Evolutionary conservation across 1,140 invertebrate genomes (phyloP), one percentile per base, ranked within the genome.

Genomic region (Ostrea denselamellosa): DNA sequence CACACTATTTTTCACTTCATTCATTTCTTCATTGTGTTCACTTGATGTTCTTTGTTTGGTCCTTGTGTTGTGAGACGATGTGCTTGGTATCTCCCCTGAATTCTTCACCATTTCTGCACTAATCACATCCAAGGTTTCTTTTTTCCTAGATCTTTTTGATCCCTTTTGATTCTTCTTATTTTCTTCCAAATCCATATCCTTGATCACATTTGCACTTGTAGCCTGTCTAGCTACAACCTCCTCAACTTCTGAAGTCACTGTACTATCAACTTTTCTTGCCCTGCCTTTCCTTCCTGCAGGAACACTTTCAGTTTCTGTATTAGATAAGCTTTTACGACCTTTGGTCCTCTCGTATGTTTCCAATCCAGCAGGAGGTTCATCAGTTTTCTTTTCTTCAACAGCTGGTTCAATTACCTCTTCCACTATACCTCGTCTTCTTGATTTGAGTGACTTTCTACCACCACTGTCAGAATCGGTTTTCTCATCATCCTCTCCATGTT

Each of bases 121-220:
- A 9, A 77, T 77, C 12, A 28, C 10, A 77, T 25, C 10, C 12
- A 77, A 34, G 28, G 28, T 12, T 25, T 77, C 68, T 77, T 77
- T 77, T 77, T 77, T 77, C 68, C 68, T 77, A 14, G 68, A 14
- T 14, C 68, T 77, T 77, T 34, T 77, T 34, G 68, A 77, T 28
- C 68, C 68, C 28, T 12, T 77, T 9, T 22, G 14, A 62, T 19
- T 62, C 14, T 0, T 62, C 12, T 77, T 25, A 77, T 25, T 34
- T 28, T 25, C 2, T 12, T 77, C 68, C 9, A 34, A 28, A 28
- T 77, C 68, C 9, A 25, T 3, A 28, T 77, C 28, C 28, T 34
- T 34, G 9, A 28, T 25, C 28, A 34, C 14, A 77, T 25, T 77
- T 77, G 34, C 68, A 77, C 28, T 34, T 28, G 10, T 14, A 17